A percentile compares a stretch with the other conserved stretches of the same genome.
phyloP scores from a whole-genome alignment of 2,888 invertebrate genomes.

The Steromphala cineraria region DNA sequence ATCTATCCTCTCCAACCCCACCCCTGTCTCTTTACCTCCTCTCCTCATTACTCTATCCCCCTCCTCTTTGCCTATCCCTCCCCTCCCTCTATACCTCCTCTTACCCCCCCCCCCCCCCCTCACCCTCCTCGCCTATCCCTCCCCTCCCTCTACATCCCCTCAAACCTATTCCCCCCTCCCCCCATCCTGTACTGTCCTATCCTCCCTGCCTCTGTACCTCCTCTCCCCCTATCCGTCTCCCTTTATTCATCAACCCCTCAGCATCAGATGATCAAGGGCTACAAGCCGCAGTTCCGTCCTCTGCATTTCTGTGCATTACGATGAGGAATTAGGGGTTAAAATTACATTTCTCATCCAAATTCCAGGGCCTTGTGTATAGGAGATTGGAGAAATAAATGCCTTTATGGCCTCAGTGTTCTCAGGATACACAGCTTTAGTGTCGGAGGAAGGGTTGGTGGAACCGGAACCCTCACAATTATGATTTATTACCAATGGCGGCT shows the following conservation, averaged over 20 bases:
- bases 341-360: constrained; percentile 3
- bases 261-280: not conserved
- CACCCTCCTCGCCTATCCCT: not conserved
- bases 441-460: too few species aligned
- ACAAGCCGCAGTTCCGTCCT: too few species aligned
- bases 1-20: not conserved
- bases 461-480: too few species aligned
- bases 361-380: not conserved
- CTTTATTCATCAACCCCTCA: not conserved
- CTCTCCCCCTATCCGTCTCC: not conserved
- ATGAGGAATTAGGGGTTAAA: constrained; percentile 13
- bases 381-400: not conserved
- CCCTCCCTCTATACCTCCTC: not conserved
- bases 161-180: not conserved
- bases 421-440: too few species aligned
- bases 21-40: not conserved
- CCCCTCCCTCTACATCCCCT: not conserved
- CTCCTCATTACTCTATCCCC: not conserved
- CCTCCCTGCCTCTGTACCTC: not conserved
- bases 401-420: too few species aligned
- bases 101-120: not conserved
- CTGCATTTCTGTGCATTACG: not conserved
- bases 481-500: too few species aligned
- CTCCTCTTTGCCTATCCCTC: not conserved
- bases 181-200: not conserved